These are phyloP conservation scores for Onychomys torridus DNA, from an alignment of 2,797 vertebrate species.

Conservation along the genomic window DNA sequence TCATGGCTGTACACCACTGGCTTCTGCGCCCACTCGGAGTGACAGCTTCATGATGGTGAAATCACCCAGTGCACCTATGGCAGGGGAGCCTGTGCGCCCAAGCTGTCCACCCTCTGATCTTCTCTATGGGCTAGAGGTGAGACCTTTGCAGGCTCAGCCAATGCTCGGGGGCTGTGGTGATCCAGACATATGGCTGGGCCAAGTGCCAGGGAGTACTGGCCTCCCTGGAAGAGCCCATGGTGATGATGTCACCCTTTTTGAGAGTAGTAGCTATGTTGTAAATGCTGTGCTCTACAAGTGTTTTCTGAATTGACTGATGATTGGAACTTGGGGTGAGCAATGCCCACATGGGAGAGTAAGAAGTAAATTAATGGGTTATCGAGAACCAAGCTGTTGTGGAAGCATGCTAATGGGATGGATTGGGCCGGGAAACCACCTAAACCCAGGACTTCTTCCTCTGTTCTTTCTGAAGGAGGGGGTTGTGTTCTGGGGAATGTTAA, in stretches of 20 bases:
- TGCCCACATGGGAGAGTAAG: constrained; percentile 40
- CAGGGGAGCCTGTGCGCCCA: constrained; percentile 83
- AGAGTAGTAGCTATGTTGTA: constrained; percentile 54
- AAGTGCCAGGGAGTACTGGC: constrained; percentile 14
- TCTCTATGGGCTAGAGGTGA: constrained; percentile 84
- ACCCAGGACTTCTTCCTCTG: background rate
- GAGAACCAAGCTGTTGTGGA: background rate
- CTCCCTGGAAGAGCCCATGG: constrained; percentile 63
- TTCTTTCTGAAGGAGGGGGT: constrained; percentile 9
- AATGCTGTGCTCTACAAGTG: constrained; percentile 57
- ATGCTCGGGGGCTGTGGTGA: constrained; percentile 59
- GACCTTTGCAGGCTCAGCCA: constrained; percentile 77
- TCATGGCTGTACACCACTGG: constrained; percentile 80
- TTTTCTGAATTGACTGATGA: constrained; percentile 61
- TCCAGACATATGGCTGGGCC: constrained; percentile 58
- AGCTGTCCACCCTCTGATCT: constrained; percentile 84
- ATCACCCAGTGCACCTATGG: constrained; percentile 82
- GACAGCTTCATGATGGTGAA: constrained; percentile 86
- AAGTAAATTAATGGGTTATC: constrained; percentile 55
- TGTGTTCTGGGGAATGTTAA: constrained; percentile 19
- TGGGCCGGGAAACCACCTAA: background rate
- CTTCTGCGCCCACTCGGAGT: constrained; percentile 82
- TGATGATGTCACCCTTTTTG: constrained; percentile 59
- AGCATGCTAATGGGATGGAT: background rate
- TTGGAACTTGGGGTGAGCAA: background rate